Percentiles rank a stretch among this genome's conserved stretches.
Conservation (phyloP, 23 tunicate genomes). For the Corella eumyota region DNA sequence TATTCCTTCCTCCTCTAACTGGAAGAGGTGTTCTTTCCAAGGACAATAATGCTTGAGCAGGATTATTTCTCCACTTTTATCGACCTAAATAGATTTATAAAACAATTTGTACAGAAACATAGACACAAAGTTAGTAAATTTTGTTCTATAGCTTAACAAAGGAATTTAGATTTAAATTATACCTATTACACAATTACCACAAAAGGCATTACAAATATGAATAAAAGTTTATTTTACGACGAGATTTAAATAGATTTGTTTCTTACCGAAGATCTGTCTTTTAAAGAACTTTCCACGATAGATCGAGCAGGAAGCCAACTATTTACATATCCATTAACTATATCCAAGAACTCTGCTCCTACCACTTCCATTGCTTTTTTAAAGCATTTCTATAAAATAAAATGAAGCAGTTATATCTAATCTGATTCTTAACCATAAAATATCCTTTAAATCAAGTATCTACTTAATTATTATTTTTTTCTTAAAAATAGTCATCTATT, state of each 20-base stretch:
- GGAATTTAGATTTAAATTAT: too few species aligned
- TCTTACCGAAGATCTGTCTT: constrained; percentile 10
- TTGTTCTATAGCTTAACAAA: too few species aligned
- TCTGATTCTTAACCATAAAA: too few species aligned
- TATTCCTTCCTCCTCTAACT: constrained; percentile 31
- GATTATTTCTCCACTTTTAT: constrained; percentile 39
- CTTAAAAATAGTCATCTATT: too few species aligned
- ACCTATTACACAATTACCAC: too few species aligned
- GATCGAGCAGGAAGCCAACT: constrained; percentile 87
- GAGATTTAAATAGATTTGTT: too few species aligned
- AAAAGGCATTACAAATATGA: too few species aligned
- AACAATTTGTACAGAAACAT: background rate
- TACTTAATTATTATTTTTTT: too few species aligned
- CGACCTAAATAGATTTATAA: constrained; percentile 4
- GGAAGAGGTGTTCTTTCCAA: constrained; percentile 89
- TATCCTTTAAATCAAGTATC: too few species aligned
- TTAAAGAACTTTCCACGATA: constrained; percentile 43
- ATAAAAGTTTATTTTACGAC: too few species aligned
- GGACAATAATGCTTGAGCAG: constrained; percentile 52
- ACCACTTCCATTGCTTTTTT: constrained; percentile 67
- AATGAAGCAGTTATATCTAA: too few species aligned
- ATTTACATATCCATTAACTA: constrained; percentile 16
- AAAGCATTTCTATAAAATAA: constrained; percentile 18
- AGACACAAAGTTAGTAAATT: too few species aligned
- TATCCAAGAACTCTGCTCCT: constrained; percentile 41